Evolutionary conservation across 2,113 vertebrate genomes (phyloP).

Genomic region (Uropsilus gracilis): DNA sequence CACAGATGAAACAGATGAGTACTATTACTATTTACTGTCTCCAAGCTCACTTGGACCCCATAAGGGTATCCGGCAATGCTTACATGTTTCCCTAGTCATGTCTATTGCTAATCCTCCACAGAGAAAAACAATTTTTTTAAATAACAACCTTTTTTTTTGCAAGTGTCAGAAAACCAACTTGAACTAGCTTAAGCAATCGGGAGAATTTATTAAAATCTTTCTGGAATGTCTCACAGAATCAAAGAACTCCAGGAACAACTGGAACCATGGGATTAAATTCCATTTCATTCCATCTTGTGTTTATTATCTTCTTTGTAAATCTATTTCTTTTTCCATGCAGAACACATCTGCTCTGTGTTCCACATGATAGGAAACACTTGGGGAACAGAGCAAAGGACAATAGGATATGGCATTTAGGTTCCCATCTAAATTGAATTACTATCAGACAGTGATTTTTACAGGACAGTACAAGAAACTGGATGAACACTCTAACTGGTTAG

Average conservation of each 20-base stretch:
- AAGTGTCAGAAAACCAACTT: neutral
- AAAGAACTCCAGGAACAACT: neutral
- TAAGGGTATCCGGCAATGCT: neutral
- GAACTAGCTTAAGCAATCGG: neutral
- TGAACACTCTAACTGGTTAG: neutral
- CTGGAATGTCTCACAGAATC: neutral
- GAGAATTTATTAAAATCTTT: neutral
- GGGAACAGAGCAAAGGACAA: neutral
- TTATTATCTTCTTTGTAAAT: slow-evolving; percentile 36
- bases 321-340: neutral
- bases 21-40: neutral
- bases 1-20: neutral
- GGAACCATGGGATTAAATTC: neutral
- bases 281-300: neutral
- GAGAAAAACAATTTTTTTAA: slow-evolving; percentile 7
- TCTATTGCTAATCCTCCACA: neutral
- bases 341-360: neutral
- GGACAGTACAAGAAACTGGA: neutral
- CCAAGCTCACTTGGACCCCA: neutral
- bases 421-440: neutral
- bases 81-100: neutral
- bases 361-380: neutral
- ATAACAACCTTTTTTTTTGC: neutral
- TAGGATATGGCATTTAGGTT: neutral
- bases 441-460: neutral